These are phyloP conservation scores for Drosophila mauritiana DNA, from an alignment of 1,140 invertebrate species.

Conservation along the genomic window DNA sequence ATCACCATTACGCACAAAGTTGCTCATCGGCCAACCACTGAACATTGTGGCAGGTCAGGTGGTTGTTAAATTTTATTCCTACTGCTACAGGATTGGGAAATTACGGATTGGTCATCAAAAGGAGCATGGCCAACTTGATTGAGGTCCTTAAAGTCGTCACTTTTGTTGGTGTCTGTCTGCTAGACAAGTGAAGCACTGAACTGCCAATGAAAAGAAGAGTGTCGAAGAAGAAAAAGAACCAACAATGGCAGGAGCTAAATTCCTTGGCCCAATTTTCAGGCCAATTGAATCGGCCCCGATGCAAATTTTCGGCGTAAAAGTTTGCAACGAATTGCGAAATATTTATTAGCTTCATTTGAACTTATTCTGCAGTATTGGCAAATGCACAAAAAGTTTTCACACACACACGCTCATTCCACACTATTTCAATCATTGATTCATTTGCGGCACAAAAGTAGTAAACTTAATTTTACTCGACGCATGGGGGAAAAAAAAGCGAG, in stretches of 20 bases:
- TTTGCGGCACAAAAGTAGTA: conserved; percentile 63
- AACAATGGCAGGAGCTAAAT: not conserved
- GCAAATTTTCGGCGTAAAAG: conserved; percentile 41
- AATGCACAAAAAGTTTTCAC: conserved; percentile 46
- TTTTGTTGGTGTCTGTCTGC: not conserved
- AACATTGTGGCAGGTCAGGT: conserved; percentile 10
- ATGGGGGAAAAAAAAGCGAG: not conserved
- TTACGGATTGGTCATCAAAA: conserved; percentile 15
- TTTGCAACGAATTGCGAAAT: conserved; percentile 58
- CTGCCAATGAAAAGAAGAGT: not conserved
- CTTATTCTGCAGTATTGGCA: conserved; percentile 40
- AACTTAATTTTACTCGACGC: conserved; percentile 58
- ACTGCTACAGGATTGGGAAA: conserved; percentile 9
- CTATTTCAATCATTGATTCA: conserved; percentile 60
- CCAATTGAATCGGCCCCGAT: conserved; percentile 33
- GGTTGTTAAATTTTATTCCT: conserved; percentile 34
- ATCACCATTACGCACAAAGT: conserved; percentile 27
- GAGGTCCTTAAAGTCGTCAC: conserved; percentile 10
- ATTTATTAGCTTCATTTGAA: conserved; percentile 53
- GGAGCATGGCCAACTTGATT: conserved; percentile 9
- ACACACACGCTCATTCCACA: conserved; percentile 6
- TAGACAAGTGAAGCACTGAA: not conserved
- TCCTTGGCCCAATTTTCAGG: conserved; percentile 9
- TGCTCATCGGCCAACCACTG: not conserved
- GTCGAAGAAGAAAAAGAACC: not conserved